These are phyloP conservation scores for Nycteola revayana DNA, from an alignment of 2,888 invertebrate species.

Conservation along the genomic window DNA sequence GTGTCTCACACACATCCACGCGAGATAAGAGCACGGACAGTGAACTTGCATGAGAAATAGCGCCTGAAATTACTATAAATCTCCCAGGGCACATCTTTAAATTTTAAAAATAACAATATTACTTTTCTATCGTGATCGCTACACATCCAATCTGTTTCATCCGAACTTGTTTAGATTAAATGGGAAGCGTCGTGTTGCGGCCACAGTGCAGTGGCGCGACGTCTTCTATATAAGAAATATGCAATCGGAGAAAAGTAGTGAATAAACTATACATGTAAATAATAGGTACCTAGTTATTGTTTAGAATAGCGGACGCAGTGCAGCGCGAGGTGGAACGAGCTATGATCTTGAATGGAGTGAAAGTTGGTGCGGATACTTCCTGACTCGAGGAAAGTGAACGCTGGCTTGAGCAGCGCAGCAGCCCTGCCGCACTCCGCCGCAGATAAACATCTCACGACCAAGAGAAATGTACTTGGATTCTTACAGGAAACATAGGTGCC, in stretches of 20 bases:
- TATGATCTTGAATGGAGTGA: constrained; percentile 77
- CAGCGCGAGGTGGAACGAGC: constrained; percentile 56
- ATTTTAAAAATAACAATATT: constrained; percentile 22
- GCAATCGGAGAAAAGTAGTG: constrained; percentile 34
- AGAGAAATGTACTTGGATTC: constrained; percentile 38
- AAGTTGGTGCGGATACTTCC: constrained; percentile 73
- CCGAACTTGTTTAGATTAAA: too few relatives aligned
- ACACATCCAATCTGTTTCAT: not conserved
- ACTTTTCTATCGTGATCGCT: constrained; percentile 4
- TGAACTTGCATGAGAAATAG: constrained; percentile 66
- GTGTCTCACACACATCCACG: constrained; percentile 50
- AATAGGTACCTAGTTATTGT: constrained; percentile 50
- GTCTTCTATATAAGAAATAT: constrained; percentile 21
- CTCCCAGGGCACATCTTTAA: constrained; percentile 32
- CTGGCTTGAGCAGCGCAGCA: constrained; percentile 37
- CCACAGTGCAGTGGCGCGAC: too few relatives aligned
- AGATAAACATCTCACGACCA: constrained; percentile 56
- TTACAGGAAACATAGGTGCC: not conserved
- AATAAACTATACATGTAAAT: constrained; percentile 28
- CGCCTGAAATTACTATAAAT: constrained; percentile 66
- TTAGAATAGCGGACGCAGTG: constrained; percentile 36
- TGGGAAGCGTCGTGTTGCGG: too few relatives aligned
- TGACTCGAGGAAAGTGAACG: constrained; percentile 73
- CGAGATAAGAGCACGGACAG: constrained; percentile 69
- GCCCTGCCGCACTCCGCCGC: constrained; percentile 32